Evolutionary conservation across 2,888 invertebrate genomes (phyloP), one percentile per base, ranked within the genome.

Genomic region (Mactromeris polynyma): DNA sequence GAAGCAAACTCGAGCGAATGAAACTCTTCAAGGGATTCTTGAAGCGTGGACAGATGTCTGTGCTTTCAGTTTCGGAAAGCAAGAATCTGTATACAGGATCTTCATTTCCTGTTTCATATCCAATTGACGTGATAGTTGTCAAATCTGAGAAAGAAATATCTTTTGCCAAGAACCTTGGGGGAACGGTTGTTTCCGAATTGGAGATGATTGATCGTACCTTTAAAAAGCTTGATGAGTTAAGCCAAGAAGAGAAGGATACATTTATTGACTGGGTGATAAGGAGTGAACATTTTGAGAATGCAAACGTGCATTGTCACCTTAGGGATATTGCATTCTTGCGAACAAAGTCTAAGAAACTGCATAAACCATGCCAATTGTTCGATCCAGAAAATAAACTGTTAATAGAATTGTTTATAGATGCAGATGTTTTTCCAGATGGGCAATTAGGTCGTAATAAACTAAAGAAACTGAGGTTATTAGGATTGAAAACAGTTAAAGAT

Each of bases 201-300:
- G 38, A 36, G 0, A 17, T 69, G 14, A 58, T 58, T n/a, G 2
- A 2, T 19, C 14, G 4, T 31, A 26, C 40, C 19, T 38, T 82
- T 6, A 38, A 64, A 2, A 19, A 64, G 9, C 3, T 40, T 4
- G 17, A 40, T 6, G 17, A 40, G 21, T 69, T 69, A n/a, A 31
- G 9, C 21, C 31, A 17, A 26, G 7, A 21, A 14, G 82, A 82
- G 3, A 33, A 64, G 58, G 26, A 40, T 3, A 40, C 0, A 69
- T 40, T 82, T 17, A 69, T 82, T 33, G 36, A 38, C 14, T 82
- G 82, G 82, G 36, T 82, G 14, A 40, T 82, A 26, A 36, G 40
- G 11, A 26, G 33, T 33, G 26, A n/a, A 1, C 19, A 40, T 40
- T 26, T 82, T 11, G 7, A 82, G 1, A 19, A 38, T 26, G 40